These are phyloP conservation scores for Oenanthe oenanthe DNA, from an alignment of 2,113 vertebrate species.

Conservation along the genomic window DNA sequence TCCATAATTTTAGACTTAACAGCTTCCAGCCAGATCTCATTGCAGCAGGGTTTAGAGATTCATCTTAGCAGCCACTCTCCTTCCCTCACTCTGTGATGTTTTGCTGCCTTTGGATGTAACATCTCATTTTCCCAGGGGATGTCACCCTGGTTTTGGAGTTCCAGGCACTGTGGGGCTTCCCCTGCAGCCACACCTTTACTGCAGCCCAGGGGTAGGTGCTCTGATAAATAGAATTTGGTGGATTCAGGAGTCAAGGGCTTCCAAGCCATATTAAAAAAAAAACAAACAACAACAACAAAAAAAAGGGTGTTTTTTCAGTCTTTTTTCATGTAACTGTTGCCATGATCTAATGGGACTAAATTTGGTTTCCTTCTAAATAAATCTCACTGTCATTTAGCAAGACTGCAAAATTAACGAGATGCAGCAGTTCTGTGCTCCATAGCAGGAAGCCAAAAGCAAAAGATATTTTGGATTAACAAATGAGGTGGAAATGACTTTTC, in stretches of 20 bases:
- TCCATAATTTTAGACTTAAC: not conserved
- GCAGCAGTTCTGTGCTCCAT: conserved; percentile 39
- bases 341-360: conserved; percentile 58
- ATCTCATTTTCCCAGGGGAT: not conserved
- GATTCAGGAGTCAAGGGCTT: not conserved
- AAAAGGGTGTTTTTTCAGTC: not conserved
- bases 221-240: not conserved
- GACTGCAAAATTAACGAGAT: conserved; percentile 58
- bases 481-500: conserved; percentile 60
- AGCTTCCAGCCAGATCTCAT: not conserved
- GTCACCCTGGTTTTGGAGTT: not conserved
- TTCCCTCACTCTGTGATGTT: not conserved
- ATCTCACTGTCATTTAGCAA: conserved; percentile 45
- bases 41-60: not conserved
- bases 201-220: not conserved
- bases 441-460: conserved; percentile 67
- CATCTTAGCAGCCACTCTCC: not conserved
- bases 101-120: not conserved
- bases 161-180: not conserved
- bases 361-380: conserved; percentile 66
- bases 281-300: too few relatives aligned
- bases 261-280: not conserved
- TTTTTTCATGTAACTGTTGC: conserved; percentile 10
- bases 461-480: conserved; percentile 65
- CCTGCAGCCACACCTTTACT: not conserved